A percentile compares a stretch with the other conserved stretches of the same genome.
These are phyloP conservation scores for Pelodiscus sinensis DNA, from an alignment of 2,113 vertebrate genomes.

Conservation along the genomic window DNA sequence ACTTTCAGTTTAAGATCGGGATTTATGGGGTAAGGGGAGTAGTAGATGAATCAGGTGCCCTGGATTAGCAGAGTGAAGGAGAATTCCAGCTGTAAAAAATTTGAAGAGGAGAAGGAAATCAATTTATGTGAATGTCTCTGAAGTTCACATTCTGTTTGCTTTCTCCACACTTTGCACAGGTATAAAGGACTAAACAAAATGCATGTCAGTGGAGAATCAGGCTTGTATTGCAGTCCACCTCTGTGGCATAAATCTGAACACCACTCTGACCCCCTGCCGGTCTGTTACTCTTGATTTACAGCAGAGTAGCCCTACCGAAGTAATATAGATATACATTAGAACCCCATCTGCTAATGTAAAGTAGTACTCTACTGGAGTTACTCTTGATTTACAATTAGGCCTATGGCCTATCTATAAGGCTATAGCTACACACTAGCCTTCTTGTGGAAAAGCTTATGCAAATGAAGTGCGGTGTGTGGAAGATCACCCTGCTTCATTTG, in stretches of 20 bases:
- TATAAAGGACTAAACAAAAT: background rate
- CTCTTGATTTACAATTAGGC: background rate
- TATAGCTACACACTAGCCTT: too few relatives aligned
- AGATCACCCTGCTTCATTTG: too few relatives aligned
- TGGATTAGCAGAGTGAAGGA: rapidly evolving
- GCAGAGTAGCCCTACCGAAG: background rate
- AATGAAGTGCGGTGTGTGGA: too few relatives aligned
- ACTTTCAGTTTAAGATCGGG: background rate
- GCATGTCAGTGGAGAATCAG: rapidly evolving
- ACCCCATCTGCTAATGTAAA: background rate
- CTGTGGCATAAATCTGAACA: background rate
- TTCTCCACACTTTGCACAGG: background rate
- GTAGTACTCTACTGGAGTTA: background rate
- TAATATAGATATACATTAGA: background rate
- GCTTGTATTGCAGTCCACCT: background rate
- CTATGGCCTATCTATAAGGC: background rate
- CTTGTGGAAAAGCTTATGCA: too few relatives aligned
- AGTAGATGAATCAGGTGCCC: rapidly evolving
- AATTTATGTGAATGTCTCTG: background rate
- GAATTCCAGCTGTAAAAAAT: background rate
- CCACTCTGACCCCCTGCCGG: background rate
- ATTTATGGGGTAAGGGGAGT: rapidly evolving
- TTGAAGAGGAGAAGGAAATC: rapidly evolving
- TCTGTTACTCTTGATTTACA: too few relatives aligned
- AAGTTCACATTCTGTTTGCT: background rate